Evolutionary conservation across 2,797 vertebrate species (phyloP), one percentile per base, ranked within the genome.

Genomic region (Hylomyscus alleni): DNA sequence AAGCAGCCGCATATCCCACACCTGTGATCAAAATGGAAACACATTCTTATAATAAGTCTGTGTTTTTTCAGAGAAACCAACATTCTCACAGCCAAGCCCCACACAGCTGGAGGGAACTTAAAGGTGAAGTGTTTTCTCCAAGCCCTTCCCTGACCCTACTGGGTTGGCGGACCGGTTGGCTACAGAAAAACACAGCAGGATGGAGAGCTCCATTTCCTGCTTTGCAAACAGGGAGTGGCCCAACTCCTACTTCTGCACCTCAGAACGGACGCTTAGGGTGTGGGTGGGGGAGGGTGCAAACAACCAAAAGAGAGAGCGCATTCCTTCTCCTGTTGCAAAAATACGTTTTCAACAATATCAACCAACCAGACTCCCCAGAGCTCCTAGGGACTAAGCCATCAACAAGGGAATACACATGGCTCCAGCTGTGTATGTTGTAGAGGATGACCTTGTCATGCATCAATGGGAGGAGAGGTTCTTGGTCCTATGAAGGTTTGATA

Each of bases 321-420:
- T 90, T 72, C 50, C 78, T 56, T 87, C 72, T 52, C 65, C 58
- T 52, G 76, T n/a, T n/a, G 29, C 56, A 90, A 82, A 96, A 85
- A 31, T 13, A 34, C 8, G 52, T 52, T 52, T 77, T 67, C 31
- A 11, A 29, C n/a, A n/a, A n/a, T n/a, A n/a, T 44, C 44, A 44
- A 44, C 44, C 44, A 44, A 44, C 44, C 44, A 44, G 44, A 44
- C 44, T 44, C 44, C 44, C 44, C 44, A 44, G 44, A 44, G 44
- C 44, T 44, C 44, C 44, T 44, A 44, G 44, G 44, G 44, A 44
- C 44, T 44, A 44, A 44, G 44, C 44, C 44, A 44, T 44, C 44
- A 44, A 44, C 44, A 44, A 44, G 44, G 44, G 44, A 44, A 6
- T 44, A 44, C 44, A n/a, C n/a, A n/a, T n/a, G n/a, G n/a, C n/a